Evolutionary conservation across 2,797 vertebrate species (phyloP).

Genomic region (Setipinna tenuifilis): DNA sequence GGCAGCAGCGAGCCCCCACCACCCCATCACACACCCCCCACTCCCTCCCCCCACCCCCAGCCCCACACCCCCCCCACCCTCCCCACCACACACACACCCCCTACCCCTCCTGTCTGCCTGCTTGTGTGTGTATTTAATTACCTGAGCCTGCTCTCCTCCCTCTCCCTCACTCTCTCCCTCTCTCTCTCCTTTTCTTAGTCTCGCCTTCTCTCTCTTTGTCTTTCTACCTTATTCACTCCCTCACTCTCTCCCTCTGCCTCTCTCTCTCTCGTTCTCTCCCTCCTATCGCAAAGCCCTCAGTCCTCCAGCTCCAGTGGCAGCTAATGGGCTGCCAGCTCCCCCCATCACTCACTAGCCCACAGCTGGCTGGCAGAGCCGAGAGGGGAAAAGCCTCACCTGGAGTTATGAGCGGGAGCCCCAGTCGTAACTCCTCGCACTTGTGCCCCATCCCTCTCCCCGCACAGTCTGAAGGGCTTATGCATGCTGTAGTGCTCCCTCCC

Average conservation of each 20-base stretch:
- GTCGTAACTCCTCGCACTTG: constrained; percentile 49
- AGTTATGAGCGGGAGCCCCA: constrained; percentile 68
- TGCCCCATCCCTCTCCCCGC: constrained; percentile 58
- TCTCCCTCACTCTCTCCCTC: constrained; percentile 62
- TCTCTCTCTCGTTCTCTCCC: not conserved
- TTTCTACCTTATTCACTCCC: not conserved
- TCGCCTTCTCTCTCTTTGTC: not conserved
- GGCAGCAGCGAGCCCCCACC: constrained; percentile 11
- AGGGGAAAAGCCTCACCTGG: constrained; percentile 64
- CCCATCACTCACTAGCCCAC: constrained; percentile 40
- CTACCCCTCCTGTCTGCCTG: constrained; percentile 34
- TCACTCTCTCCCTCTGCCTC: not conserved
- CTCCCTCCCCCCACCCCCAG: not conserved
- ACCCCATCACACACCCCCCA: not conserved
- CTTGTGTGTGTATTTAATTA: constrained; percentile 76
- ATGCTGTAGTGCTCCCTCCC: not conserved
- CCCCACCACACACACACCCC: not conserved
- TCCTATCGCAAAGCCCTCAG: not conserved
- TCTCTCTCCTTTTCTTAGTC: not conserved
- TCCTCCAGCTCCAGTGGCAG: constrained; percentile 22
- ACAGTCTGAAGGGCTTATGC: constrained; percentile 9
- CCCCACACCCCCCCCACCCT: too few relatives aligned
- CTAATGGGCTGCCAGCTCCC: constrained; percentile 22
- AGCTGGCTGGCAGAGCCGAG: constrained; percentile 71
- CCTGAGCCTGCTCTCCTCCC: constrained; percentile 68